Evolutionary conservation across 2,113 vertebrate species (phyloP).

Genomic region (Ciconia boyciana): DNA sequence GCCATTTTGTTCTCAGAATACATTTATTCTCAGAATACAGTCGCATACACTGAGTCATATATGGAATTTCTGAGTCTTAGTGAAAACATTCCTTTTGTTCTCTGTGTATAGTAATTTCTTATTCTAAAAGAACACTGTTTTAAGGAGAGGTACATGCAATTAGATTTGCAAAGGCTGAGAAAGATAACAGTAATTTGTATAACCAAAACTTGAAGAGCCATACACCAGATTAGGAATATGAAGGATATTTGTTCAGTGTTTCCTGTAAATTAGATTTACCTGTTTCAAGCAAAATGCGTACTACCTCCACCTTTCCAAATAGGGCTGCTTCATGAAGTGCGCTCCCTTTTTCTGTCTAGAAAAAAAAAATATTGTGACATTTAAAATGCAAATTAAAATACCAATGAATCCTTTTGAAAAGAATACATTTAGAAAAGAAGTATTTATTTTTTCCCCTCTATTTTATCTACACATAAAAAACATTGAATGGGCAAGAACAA

Average conservation of each 20-base stretch:
- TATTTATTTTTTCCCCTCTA: neutral
- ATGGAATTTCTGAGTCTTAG: neutral
- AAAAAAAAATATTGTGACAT: slow-evolving; percentile 34
- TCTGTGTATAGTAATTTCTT: neutral
- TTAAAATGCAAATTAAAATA: slow-evolving; percentile 2
- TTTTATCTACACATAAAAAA: neutral
- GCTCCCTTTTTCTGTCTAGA: slow-evolving; percentile 95
- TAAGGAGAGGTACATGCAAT: neutral
- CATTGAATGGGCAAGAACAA: neutral
- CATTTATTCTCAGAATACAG: neutral
- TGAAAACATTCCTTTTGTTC: neutral
- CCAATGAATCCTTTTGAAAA: neutral
- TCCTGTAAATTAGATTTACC: slow-evolving; percentile 72
- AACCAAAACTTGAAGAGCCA: neutral
- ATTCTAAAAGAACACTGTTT: neutral
- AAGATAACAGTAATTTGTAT: neutral
- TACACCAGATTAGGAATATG: neutral
- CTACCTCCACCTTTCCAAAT: slow-evolving; percentile 95
- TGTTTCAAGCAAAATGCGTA: slow-evolving; percentile 91
- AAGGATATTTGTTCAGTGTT: neutral
- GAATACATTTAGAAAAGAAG: neutral
- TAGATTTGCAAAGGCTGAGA: neutral
- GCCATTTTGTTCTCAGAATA: slow-evolving; percentile 1
- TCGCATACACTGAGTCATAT: neutral
- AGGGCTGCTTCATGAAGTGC: slow-evolving; percentile 95